phyloP scores from a whole-genome alignment of 2,888 invertebrate species.

The Cantharis flavilabris region DNA sequence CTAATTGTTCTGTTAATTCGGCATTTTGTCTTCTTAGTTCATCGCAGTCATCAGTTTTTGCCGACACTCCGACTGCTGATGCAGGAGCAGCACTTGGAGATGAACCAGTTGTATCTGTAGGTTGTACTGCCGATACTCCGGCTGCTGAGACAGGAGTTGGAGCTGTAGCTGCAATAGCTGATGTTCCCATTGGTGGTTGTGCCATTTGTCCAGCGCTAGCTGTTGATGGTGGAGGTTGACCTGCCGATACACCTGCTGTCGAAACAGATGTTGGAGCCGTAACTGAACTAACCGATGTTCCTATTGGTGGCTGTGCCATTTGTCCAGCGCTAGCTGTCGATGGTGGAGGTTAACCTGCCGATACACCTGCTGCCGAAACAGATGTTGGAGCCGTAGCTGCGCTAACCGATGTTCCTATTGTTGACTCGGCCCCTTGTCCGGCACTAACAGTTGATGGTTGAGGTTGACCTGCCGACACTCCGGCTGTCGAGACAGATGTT shows the following conservation, averaged over 20 bases:
- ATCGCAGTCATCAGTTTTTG: not conserved
- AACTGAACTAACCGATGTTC: not conserved
- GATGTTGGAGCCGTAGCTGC: not conserved
- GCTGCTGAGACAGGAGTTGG: not conserved
- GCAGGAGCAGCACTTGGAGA: not conserved
- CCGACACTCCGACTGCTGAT: not conserved
- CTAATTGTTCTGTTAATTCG: slow-evolving; percentile 1
- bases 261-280: not conserved
- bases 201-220: not conserved
- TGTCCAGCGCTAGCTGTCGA: not conserved
- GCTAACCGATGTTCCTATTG: not conserved
- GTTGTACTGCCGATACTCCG: not conserved
- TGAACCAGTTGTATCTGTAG: not conserved
- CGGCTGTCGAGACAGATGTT: not conserved
- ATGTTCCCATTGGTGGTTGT: not conserved
- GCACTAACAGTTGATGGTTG: no score
- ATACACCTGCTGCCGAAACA: not conserved
- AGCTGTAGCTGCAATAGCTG: not conserved
- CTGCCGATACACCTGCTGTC: not conserved
- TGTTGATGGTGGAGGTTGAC: not conserved
- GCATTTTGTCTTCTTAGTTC: not conserved
- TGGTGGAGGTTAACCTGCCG: not conserved
- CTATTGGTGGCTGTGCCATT: not conserved
- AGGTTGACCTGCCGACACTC: not conserved
- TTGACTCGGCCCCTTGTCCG: not conserved